These are phyloP conservation scores for Gadus macrocephalus DNA, from an alignment of 2,113 vertebrate species.

Conservation along the genomic window DNA sequence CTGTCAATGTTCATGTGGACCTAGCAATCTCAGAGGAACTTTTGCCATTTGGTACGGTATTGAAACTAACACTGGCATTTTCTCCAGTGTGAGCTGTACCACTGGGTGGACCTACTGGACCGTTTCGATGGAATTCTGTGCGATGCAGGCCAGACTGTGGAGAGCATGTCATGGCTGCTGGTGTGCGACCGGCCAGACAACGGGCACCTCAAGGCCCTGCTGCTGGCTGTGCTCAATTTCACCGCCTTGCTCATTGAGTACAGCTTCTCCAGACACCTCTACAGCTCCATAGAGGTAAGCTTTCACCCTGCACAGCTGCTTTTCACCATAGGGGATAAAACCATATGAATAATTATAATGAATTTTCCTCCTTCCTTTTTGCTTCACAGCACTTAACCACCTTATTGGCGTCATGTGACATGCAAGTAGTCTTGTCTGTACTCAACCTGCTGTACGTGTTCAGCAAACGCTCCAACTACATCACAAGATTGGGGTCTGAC, in stretches of 20 bases:
- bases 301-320: background rate
- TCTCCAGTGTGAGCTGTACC: constrained; percentile 90
- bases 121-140: constrained; percentile 93
- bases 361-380: background rate
- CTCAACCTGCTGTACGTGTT: constrained; percentile 97
- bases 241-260: constrained; percentile 95
- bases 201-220: constrained; percentile 87
- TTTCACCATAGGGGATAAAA: background rate
- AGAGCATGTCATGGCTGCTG: constrained; percentile 94
- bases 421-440: constrained; percentile 97
- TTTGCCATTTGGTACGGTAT: background rate
- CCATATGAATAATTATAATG: background rate
- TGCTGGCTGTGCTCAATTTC: constrained; percentile 93
- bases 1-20: too few relatives aligned
- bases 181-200: constrained; percentile 89
- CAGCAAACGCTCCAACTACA: constrained; percentile 97
- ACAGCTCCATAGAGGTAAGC: constrained; percentile 95
- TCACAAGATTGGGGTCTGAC: constrained; percentile 91
- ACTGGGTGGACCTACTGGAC: constrained; percentile 95
- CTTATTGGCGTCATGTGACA: constrained; percentile 93
- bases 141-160: constrained; percentile 91
- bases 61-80: background rate
- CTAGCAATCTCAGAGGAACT: background rate
- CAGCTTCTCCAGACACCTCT: constrained; percentile 94
- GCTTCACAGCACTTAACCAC: constrained; percentile 86